Percentiles rank a stretch among this genome's conserved stretches.
phyloP scores from a whole-genome alignment of 2,888 invertebrate species.

The Lamellibrachia satsuma region DNA sequence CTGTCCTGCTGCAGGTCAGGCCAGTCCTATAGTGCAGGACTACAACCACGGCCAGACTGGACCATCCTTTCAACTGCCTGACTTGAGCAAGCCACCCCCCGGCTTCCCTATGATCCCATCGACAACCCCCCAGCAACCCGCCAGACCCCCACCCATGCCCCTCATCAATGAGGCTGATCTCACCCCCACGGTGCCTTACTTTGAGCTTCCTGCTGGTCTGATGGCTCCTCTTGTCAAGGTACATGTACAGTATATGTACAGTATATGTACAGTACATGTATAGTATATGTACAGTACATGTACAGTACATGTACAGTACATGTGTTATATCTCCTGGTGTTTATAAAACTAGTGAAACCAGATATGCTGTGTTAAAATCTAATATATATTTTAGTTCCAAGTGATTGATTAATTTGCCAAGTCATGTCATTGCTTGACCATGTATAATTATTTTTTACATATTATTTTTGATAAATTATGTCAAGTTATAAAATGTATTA shows the following conservation, averaged over 20 bases:
- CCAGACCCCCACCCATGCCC: conserved; percentile 52
- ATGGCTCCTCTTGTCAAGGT: conserved; percentile 97
- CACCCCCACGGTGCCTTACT: conserved; percentile 92
- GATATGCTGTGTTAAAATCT: background rate
- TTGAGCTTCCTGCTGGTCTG: conserved; percentile 94
- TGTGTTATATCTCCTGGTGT: background rate
- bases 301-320: background rate
- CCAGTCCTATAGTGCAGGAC: conserved; percentile 32
- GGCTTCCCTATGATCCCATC: conserved; percentile 67
- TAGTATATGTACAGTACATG: no score
- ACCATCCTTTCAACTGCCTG: conserved; percentile 44
- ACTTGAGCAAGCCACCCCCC: conserved; percentile 57
- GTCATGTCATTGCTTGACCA: background rate
- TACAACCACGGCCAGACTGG: conserved; percentile 36
- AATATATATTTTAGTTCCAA: background rate
- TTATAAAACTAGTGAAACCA: background rate
- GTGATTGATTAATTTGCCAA: background rate
- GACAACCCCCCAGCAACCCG: conserved; percentile 74
- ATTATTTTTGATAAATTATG: background rate
- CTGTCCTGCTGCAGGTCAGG: conserved; percentile 20
- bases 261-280: background rate
- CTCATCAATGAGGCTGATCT: conserved; percentile 56
- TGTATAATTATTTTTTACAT: background rate
- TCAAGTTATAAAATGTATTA: background rate
- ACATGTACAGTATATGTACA: conserved; percentile 47